Evolutionary conservation across 2,888 invertebrate species (phyloP).

Genomic region (Allacma fusca): DNA sequence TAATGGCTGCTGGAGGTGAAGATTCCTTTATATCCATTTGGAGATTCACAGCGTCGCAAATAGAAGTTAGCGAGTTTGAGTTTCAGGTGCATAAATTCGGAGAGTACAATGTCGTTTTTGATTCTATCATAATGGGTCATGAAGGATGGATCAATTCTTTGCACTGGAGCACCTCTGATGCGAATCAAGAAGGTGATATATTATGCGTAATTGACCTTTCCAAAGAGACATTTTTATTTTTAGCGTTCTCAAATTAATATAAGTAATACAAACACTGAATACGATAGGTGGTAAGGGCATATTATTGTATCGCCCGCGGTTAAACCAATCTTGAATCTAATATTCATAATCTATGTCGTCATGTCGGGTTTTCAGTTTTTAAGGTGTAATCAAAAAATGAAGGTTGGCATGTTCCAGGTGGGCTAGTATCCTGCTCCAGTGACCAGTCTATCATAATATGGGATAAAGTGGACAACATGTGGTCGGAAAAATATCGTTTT

Average conservation of each 20-base stretch:
- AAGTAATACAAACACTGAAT: too few species aligned
- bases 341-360: too few species aligned
- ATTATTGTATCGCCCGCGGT: too few species aligned
- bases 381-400: too few species aligned
- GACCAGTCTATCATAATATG: slow-evolving; percentile 93
- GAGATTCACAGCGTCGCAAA: slow-evolving; percentile 49
- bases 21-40: slow-evolving; percentile 60
- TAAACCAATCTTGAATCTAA: too few species aligned
- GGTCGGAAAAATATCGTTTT: slow-evolving; percentile 83
- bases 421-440: slow-evolving; percentile 83
- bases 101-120: slow-evolving; percentile 56
- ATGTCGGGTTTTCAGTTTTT: too few species aligned
- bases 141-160: slow-evolving; percentile 61
- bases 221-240: too few species aligned
- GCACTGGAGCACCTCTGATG: slow-evolving; percentile 53
- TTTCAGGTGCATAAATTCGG: slow-evolving; percentile 57
- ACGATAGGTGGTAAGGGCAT: too few species aligned
- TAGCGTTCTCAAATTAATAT: too few species aligned
- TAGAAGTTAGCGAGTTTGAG: slow-evolving; percentile 53
- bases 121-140: slow-evolving; percentile 61
- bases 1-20: slow-evolving; percentile 58
- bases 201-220: too few species aligned
- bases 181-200: not conserved
- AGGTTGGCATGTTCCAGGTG: too few species aligned
- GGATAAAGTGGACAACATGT: slow-evolving; percentile 76